Conservation (phyloP, 2,113 vertebrate genomes). For the Dendrocopos noguchii region DNA sequence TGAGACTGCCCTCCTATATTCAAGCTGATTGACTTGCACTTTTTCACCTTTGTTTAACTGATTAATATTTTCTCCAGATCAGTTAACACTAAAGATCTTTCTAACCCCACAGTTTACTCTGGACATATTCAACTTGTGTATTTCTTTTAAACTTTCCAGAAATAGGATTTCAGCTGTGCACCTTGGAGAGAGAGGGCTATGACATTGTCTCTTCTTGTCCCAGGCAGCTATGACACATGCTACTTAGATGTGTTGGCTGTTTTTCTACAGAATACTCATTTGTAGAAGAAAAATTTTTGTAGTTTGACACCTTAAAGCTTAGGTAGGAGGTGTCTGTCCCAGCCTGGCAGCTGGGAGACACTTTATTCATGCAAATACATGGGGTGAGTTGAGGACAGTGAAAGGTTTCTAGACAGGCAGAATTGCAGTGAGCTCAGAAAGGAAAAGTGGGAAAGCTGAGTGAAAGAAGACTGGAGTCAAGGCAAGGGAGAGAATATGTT, state of each 20-base stretch:
- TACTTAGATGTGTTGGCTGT: background rate
- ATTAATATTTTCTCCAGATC: background rate
- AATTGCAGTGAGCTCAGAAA: background rate
- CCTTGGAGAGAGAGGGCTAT: background rate
- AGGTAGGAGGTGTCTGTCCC: constrained; percentile 60
- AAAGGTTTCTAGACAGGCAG: background rate
- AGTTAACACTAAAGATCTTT: background rate
- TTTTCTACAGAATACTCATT: background rate
- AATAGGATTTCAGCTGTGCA: background rate
- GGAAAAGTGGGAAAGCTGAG: background rate
- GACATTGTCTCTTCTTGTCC: background rate
- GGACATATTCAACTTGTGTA: background rate
- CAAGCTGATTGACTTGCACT: background rate
- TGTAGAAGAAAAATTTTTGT: constrained; percentile 1
- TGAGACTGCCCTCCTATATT: background rate
- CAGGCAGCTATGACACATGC: background rate
- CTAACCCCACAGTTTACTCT: background rate
- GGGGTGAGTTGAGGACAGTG: constrained; percentile 38
- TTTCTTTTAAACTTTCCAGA: background rate
- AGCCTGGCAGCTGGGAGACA: constrained; percentile 52
- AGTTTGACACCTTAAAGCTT: constrained; percentile 38
- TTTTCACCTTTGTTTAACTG: background rate
- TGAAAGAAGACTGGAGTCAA: background rate
- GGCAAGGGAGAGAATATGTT: background rate
- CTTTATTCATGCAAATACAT: background rate